These are phyloP conservation scores for Agrenia bidenticulata DNA, from an alignment of 2,888 invertebrate genomes.

Conservation along the genomic window DNA sequence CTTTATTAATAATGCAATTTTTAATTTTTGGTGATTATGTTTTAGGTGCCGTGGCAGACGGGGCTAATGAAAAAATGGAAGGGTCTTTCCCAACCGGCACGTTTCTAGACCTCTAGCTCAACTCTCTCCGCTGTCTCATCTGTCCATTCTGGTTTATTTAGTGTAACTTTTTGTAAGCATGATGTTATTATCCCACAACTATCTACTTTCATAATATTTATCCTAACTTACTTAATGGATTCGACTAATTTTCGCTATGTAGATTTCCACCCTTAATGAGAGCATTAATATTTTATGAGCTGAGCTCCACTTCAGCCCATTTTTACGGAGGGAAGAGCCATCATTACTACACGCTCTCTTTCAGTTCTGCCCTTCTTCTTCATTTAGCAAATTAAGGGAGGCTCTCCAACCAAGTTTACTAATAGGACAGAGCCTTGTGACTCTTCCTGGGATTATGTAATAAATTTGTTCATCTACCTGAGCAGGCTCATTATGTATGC, in stretches of 20 bases:
- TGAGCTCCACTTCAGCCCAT: conserved; percentile 12
- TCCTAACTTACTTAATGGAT: conserved; percentile 46
- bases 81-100: neutral
- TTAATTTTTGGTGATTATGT: conserved; percentile 53
- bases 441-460: conserved; percentile 3
- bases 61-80: conserved; percentile 20
- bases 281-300: conserved; percentile 50
- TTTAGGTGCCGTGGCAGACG: conserved; percentile 20
- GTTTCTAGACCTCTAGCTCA: neutral
- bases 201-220: conserved; percentile 16
- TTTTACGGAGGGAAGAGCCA: conserved; percentile 1
- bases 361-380: conserved; percentile 14
- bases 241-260: conserved; percentile 50
- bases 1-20: conserved; percentile 53
- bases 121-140: conserved; percentile 4
- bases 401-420: conserved; percentile 4
- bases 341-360: neutral
- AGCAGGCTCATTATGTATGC: conserved; percentile 12
- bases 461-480: neutral
- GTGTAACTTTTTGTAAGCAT: conserved; percentile 21
- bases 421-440: conserved; percentile 8
- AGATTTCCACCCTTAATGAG: conserved; percentile 50
- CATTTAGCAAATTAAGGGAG: conserved; percentile 20
- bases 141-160: conserved; percentile 23
- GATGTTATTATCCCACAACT: conserved; percentile 14